Percentiles rank a stretch among this genome's conserved stretches.
Conservation (phyloP, 2,888 invertebrate species). For the Boloria euphrosyne region DNA sequence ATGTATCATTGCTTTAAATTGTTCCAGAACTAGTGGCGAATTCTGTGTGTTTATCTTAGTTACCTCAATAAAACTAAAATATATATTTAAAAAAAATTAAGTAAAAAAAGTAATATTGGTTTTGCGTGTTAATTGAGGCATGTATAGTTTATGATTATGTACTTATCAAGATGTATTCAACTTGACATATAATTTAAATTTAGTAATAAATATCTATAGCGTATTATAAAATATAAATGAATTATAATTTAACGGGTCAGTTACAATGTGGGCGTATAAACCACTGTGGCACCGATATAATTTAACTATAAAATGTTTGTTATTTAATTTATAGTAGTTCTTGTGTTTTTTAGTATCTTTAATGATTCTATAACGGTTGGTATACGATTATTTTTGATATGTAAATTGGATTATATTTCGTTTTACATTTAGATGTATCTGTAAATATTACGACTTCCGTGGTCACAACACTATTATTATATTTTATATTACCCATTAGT, state of each 20-base stretch:
- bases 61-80: too few relatives aligned
- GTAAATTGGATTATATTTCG: constrained; percentile 18
- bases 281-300: constrained; percentile 33
- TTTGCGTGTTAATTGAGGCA: too few relatives aligned
- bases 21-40: too few relatives aligned
- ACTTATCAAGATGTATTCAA: background rate
- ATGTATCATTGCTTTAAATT: too few relatives aligned
- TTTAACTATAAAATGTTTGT: constrained; percentile 32
- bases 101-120: too few relatives aligned
- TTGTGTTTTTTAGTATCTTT: constrained; percentile 31
- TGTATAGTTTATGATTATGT: too few relatives aligned
- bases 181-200: constrained; percentile 5
- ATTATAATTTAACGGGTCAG: constrained; percentile 15
- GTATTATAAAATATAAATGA: constrained; percentile 15
- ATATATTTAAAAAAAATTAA: too few relatives aligned
- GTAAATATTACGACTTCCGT: too few relatives aligned
- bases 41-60: too few relatives aligned
- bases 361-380: constrained; percentile 29
- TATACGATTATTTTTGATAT: constrained; percentile 7
- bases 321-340: constrained; percentile 34
- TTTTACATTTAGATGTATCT: background rate
- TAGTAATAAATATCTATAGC: constrained; percentile 1
- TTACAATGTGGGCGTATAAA: constrained; percentile 35
- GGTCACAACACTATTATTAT: too few relatives aligned
- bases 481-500: too few relatives aligned